These are phyloP conservation scores for Apocheima hispidaria DNA, from an alignment of 2,888 invertebrate species.

Conservation along the genomic window DNA sequence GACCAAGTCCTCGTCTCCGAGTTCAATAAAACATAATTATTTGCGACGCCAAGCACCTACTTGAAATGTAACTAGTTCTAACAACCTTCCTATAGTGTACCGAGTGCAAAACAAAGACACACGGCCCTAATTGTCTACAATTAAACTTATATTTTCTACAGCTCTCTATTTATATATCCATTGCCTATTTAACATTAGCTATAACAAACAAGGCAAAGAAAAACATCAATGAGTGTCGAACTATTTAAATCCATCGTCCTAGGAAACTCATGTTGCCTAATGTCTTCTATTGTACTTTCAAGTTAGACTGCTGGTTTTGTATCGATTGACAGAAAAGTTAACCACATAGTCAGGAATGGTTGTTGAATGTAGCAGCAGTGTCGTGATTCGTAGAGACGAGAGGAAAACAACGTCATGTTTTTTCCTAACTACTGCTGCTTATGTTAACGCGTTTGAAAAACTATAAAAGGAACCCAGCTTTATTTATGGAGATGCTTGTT, in stretches of 20 bases:
- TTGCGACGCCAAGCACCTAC: slow-evolving; percentile 10
- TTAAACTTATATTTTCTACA: slow-evolving; percentile 2
- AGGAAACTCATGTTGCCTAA: not conserved
- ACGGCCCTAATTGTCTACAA: slow-evolving; percentile 33
- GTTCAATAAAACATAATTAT: slow-evolving; percentile 17
- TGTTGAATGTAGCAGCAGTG: not conserved
- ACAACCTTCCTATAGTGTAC: slow-evolving; percentile 35
- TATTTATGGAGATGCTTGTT: not conserved
- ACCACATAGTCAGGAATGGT: not conserved
- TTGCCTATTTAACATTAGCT: not conserved
- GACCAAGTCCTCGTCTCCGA: no score
- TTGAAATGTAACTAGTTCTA: slow-evolving; percentile 29
- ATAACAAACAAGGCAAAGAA: not conserved
- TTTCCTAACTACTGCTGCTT: slow-evolving; percentile 3
- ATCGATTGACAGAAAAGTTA: not conserved
- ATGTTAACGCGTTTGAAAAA: not conserved
- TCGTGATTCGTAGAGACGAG: not conserved
- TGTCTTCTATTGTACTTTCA: not conserved
- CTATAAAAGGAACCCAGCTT: not conserved
- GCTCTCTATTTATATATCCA: not conserved
- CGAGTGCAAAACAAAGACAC: slow-evolving; percentile 43
- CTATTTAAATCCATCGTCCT: not conserved
- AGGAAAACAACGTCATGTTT: not conserved
- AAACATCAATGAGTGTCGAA: slow-evolving; percentile 7
- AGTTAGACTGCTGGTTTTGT: not conserved